A percentile compares a stretch with the other conserved stretches of the same genome.
Conservation (phyloP, 2,113 vertebrate species). For the Tympanuchus pallidicinctus region DNA sequence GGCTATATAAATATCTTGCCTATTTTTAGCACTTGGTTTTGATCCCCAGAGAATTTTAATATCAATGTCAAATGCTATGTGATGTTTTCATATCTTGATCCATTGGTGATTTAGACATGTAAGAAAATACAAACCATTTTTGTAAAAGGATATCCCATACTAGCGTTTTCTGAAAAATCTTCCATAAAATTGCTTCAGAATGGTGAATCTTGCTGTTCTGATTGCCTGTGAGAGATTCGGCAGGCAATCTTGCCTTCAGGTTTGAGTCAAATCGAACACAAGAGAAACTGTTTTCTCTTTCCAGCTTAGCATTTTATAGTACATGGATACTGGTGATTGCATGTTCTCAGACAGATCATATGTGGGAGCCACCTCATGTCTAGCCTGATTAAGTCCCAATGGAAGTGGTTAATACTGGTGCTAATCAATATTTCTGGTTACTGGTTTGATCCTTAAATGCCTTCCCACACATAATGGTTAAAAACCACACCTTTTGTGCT, state of each 20-base stretch:
- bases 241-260: background rate
- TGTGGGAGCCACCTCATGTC: background rate
- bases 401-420: background rate
- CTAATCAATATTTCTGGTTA: background rate
- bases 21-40: slow-evolving; percentile 53
- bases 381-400: background rate
- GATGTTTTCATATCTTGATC: background rate
- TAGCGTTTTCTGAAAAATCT: background rate
- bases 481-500: background rate
- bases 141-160: background rate
- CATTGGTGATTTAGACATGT: background rate
- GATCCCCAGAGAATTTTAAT: slow-evolving; percentile 60
- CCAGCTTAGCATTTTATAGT: background rate
- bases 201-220: background rate
- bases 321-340: background rate
- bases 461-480: background rate
- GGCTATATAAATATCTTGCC: slow-evolving; percentile 12
- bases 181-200: background rate
- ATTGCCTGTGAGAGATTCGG: background rate
- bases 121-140: background rate
- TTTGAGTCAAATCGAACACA: background rate
- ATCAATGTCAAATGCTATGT: slow-evolving; percentile 47
- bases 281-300: background rate
- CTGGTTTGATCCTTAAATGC: background rate
- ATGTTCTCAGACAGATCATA: background rate